Evolutionary conservation across 1,140 invertebrate genomes (phyloP), one percentile per base, ranked within the genome.

Genomic region (Papilio dardanus): DNA sequence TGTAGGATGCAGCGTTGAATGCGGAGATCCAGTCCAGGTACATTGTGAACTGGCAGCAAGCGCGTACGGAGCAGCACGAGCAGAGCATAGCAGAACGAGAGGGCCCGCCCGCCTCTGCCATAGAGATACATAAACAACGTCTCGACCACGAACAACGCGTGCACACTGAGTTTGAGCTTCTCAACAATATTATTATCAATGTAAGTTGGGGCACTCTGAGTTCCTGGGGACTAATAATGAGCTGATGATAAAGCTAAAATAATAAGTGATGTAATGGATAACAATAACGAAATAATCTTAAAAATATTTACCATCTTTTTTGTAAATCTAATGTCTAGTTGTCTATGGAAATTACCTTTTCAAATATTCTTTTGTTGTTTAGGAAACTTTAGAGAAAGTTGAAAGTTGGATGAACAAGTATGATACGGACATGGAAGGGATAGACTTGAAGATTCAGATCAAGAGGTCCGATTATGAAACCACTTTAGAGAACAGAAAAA

Each of bases 381-480:
- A 93, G 91, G 91, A 93, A 85, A 91, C 88, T 46, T 73, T 92
- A 10, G 77, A 84, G 66, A 87, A 84, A 71, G 80, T 92, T 8
- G 91, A 93, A 66, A 66, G 78, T n/a, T 91, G 89, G 88, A 93
- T 93, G 91, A 80, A 87, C 6, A 93, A 93, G 78, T 92, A 90
- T 77, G 91, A 93, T 35, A 87, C 80, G 67, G 90, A 93, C 74
- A 92, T 91, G 86, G 91, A 93, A 74, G 69, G 40, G 2, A 86
- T 93, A 19, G 89, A 93, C 76, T 76, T 93, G 16, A 87, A 90
- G 76, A 91, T 93, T 79, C 91, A 92, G 74, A 83, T 88, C 2
- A 86, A 87, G 76, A 92, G 90, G 77, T 88, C 88, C 76, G 83
- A 90, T 4, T 93, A 91, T 78, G 85, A 91, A 73, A 81, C 88